These are phyloP conservation scores for Lepidothrix coronata DNA, from an alignment of 2,113 vertebrate species.

Conservation along the genomic window DNA sequence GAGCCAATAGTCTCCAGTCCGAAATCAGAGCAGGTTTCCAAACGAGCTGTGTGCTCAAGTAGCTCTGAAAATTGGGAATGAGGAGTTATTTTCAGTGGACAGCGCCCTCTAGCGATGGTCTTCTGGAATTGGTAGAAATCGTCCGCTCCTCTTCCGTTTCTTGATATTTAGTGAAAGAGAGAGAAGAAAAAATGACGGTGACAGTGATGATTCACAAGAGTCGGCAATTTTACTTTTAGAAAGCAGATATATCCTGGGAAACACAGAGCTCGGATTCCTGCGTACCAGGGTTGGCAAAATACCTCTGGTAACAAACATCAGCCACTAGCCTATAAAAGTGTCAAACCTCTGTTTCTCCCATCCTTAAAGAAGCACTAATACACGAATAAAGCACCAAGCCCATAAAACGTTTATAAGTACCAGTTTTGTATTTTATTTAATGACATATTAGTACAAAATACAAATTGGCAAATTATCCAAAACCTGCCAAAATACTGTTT, in stretches of 20 bases:
- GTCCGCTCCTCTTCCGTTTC: no score
- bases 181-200: rapidly evolving
- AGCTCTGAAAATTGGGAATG: rapidly evolving
- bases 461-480: not conserved
- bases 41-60: not conserved
- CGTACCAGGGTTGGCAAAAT: not conserved
- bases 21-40: not conserved
- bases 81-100: not conserved
- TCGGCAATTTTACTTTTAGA: not conserved
- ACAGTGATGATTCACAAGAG: rapidly evolving
- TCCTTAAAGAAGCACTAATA: not conserved
- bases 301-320: not conserved
- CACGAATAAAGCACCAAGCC: not conserved
- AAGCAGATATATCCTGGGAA: not conserved
- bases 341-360: not conserved
- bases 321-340: not conserved
- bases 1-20: not conserved
- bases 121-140: not conserved
- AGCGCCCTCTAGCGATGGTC: conserved; percentile 62
- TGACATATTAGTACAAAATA: not conserved
- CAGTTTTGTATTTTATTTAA: not conserved
- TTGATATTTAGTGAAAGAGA: rapidly evolving
- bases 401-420: not conserved
- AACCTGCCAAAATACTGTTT: not conserved
- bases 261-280: not conserved